Percentiles rank a stretch among this genome's conserved stretches.
These are phyloP conservation scores for Lethenteron camtschaticum DNA, from an alignment of 2,113 vertebrate species.

Conservation along the genomic window DNA sequence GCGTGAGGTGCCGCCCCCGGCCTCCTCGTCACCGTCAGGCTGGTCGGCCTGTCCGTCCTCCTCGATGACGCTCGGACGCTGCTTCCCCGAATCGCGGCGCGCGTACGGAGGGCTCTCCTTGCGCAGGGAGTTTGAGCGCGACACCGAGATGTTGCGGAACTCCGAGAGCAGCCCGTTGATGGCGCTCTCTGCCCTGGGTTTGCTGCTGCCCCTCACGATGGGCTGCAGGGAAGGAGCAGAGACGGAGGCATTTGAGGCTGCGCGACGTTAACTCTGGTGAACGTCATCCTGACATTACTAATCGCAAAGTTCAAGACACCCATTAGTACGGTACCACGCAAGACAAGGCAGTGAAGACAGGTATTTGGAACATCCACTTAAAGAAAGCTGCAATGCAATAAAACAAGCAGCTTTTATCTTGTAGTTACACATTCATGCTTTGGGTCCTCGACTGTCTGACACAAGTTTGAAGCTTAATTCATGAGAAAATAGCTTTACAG, in stretches of 20 bases:
- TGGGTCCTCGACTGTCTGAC: too few species aligned
- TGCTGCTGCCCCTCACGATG: constrained; percentile 70
- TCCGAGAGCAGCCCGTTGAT: constrained; percentile 91
- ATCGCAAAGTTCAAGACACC: background rate
- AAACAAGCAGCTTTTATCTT: background rate
- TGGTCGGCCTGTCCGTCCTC: too few species aligned
- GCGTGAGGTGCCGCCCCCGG: too few species aligned
- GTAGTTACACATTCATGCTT: too few species aligned
- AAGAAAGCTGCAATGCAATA: background rate
- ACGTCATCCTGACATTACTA: background rate
- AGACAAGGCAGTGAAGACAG: background rate
- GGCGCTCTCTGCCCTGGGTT: constrained; percentile 61
- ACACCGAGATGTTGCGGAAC: constrained; percentile 91
- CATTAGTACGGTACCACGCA: background rate
- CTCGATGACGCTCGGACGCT: too few species aligned
- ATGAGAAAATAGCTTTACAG: too few species aligned
- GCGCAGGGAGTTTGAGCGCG: constrained; percentile 80
- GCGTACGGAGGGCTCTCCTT: constrained; percentile 75
- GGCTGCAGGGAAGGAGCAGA: constrained; percentile 36
- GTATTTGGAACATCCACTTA: background rate
- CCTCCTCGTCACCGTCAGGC: too few species aligned
- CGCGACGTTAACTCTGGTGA: background rate
- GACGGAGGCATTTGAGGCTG: background rate
- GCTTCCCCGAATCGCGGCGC: constrained; percentile 17
- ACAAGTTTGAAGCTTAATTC: too few species aligned